Percentiles rank a stretch among this genome's conserved stretches.
phyloP scores from a whole-genome alignment of 2,888 invertebrate genomes.

The Noctua janthe region DNA sequence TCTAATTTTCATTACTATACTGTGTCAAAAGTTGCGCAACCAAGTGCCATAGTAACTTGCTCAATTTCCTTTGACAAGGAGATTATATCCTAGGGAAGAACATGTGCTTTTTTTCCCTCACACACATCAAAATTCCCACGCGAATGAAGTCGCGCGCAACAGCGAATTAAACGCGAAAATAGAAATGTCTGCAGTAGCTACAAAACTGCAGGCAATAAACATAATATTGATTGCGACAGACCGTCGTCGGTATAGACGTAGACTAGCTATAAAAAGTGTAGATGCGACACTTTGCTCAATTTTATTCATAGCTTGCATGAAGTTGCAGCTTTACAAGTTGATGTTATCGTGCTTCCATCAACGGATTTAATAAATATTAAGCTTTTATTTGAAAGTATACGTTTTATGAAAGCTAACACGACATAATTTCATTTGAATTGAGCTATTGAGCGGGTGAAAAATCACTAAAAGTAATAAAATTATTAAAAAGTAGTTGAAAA shows the following conservation, averaged over 20 bases:
- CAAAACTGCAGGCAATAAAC: conserved; percentile 37
- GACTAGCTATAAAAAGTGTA: conserved; percentile 10
- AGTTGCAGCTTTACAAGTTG: not conserved
- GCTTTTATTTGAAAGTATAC: not conserved
- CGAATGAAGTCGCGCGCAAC: too few species aligned
- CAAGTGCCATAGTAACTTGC: too few species aligned
- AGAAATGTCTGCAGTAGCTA: not conserved
- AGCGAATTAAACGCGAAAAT: not conserved
- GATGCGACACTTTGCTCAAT: conserved; percentile 24
- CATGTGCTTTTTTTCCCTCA: too few species aligned
- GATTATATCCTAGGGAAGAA: too few species aligned
- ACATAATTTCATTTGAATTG: not conserved
- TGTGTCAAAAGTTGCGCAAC: too few species aligned
- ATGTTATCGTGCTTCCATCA: conserved; percentile 5
- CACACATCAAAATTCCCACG: too few species aligned
- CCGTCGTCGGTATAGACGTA: conserved; percentile 52
- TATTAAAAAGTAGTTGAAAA: not conserved
- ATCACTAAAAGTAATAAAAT: not conserved
- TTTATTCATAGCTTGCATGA: not conserved
- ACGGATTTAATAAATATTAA: not conserved
- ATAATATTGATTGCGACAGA: conserved; percentile 61
- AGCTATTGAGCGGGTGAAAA: not conserved
- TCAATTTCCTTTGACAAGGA: too few species aligned
- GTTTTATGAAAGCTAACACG: not conserved
- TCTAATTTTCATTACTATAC: too few species aligned